Evolutionary conservation across 2,797 vertebrate species (phyloP).

Genomic region (Karalla daura): DNA sequence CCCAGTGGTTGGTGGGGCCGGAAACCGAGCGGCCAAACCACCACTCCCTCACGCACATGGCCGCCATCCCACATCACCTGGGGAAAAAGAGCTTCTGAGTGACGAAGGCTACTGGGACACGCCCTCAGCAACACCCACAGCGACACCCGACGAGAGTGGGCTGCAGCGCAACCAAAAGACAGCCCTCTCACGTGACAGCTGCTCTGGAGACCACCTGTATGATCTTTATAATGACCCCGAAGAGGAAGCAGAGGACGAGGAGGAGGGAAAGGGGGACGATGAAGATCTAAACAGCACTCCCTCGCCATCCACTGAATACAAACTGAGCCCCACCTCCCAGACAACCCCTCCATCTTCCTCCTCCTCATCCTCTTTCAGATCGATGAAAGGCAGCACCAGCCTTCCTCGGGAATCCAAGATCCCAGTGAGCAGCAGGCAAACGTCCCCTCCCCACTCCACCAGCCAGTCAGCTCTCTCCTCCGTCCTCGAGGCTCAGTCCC

Average conservation of each 20-base stretch:
- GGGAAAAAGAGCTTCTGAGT: conserved; percentile 90
- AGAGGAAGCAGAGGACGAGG: conserved; percentile 73
- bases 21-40: conserved; percentile 66
- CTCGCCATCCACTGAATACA: conserved; percentile 85
- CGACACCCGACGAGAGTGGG: conserved; percentile 88
- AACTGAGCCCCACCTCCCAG: conserved; percentile 83
- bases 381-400: conserved; percentile 91
- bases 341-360: conserved; percentile 74
- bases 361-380: conserved; percentile 85
- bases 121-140: conserved; percentile 91
- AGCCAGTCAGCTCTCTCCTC: conserved; percentile 87
- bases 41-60: conserved; percentile 68
- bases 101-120: conserved; percentile 98
- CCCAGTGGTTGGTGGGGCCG: conserved; percentile 77
- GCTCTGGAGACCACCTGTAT: conserved; percentile 93
- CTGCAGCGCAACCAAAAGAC: conserved; percentile 81
- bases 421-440: conserved; percentile 92
- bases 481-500: conserved; percentile 79
- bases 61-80: conserved; percentile 79
- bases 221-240: conserved; percentile 91
- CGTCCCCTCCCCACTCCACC: conserved; percentile 86
- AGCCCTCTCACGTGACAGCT: conserved; percentile 89
- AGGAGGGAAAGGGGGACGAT: conserved; percentile 78
- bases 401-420: conserved; percentile 95
- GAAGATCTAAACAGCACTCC: conserved; percentile 76